Base-by-base conservation (phyloP, 2,113 vertebrate species). In the Naja naja region DNA sequence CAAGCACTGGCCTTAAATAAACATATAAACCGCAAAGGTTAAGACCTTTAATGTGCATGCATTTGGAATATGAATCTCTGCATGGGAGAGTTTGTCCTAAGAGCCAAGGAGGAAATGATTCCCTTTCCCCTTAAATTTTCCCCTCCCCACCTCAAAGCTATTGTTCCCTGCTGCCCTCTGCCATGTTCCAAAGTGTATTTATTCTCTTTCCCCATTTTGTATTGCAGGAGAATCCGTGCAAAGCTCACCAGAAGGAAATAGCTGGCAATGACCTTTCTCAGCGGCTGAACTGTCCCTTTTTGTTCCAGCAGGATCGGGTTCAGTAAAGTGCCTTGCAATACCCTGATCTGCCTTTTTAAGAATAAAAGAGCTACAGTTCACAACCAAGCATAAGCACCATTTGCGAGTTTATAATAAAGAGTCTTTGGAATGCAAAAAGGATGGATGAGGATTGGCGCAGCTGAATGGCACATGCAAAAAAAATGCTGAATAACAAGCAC, bases 191-290 rank as follows among this genome's bases (percentile, higher is more conserved):
- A 23, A 45, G 53, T 55, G 4, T 16, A 47, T 11, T 27, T 14
- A 47, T 12, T 30, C 9, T 93, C 43, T 89, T 54, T 18, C 16
- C 52, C 94, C 90, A 52, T 0, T 86, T 94, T 95, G 12, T 93
- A 95, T 96, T 93, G 89, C 94, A 96, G 96, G 95, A 93, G 81
- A 90, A 23, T 74, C 52, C 74, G 53, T 47, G 47, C 81, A 45
- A 52, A 56, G 14, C 9, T n/a, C 12, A 93, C 0, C 0, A 3
- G 53, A 54, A 89, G 95, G 90, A 93, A 90, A 34, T 11, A 90
- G 16, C 43, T 89, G 94, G 87, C 94, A 91, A 85, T 23, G 49
- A 53, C 92, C 23, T 30, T 4, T 39, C 55, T 0, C 45, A 1
- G 0, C 56, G 55, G 93, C 90, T 89, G 89, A 45, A 27, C 7